Evolutionary conservation across 1,140 invertebrate genomes (phyloP), one percentile per base, ranked within the genome.

Genomic region (Tachypleus tridentatus): DNA sequence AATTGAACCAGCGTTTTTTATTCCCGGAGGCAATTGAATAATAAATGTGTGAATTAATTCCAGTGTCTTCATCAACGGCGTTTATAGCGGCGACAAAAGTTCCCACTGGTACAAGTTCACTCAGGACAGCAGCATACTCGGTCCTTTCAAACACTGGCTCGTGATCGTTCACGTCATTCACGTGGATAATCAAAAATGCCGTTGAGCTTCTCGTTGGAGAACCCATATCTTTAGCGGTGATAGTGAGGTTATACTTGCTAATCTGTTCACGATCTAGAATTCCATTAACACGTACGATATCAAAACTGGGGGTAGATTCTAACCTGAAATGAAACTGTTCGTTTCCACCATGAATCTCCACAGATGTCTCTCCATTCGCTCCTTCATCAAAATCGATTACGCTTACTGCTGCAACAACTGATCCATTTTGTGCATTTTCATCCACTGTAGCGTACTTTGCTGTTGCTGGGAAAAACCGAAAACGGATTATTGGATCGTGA

Each of bases 101-200:
- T 3, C 91, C 92, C 47, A 87, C 79, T 1, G 90, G 88, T 5
- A 89, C 86, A 4, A 91, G 82, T 69, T 89, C 85, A 7, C 81
- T 76, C 11, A 93, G 75, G 48, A 82, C 77, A 68, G 87, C 79
- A 72, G 92, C 85, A 77, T 94, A 94, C 69, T 84, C 81, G 72
- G 82, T 82, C 0, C 91, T 91, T 80, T 94, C 94, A 78, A 95
- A 93, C 69, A 85, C 81, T 0, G 92, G 91, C 71, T 82, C 82
- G 76, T 93, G 91, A 75, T 97, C 93, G 78, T 97, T 97, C 1
- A 92, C 87, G 76, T 97, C 95, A 75, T 94, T 95, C 0, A 98
- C 89, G 71, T 90, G 84, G 75, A 97, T 92, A 29, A 91, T 87
- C 62, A 97, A 81, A 77, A 93, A 88, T 9, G 88, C 85, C 0